Evolutionary conservation across 2,888 invertebrate genomes (phyloP).

Genomic region (Serrognathus titanus): DNA sequence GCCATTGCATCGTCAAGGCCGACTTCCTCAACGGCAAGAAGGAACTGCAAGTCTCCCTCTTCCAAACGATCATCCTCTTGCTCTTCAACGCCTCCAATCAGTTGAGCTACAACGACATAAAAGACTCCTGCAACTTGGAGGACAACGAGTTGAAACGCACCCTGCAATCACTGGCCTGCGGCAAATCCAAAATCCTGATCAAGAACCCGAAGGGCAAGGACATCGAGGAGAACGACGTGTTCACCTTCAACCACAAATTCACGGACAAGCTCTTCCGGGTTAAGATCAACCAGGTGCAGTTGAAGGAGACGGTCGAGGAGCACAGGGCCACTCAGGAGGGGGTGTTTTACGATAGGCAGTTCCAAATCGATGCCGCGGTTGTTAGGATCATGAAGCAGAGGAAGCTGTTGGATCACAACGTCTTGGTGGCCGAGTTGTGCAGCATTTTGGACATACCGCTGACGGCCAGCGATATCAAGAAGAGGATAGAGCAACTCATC

Average conservation of each 20-base stretch:
- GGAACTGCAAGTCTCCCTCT: constrained; percentile 93
- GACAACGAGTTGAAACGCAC: constrained; percentile 87
- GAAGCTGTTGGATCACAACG: constrained; percentile 88
- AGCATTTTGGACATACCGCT: constrained; percentile 97
- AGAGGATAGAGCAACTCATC: constrained; percentile 94
- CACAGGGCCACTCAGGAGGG: constrained; percentile 92
- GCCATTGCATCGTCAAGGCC: constrained; percentile 89
- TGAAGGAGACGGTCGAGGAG: constrained; percentile 79
- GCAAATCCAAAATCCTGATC: constrained; percentile 80
- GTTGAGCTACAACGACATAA: constrained; percentile 80
- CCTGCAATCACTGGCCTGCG: constrained; percentile 91
- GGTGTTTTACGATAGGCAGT: constrained; percentile 96
- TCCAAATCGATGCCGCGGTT: constrained; percentile 98
- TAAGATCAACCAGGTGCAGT: constrained; percentile 92
- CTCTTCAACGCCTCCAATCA: constrained; percentile 85
- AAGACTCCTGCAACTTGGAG: constrained; percentile 86
- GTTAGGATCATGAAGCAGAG: constrained; percentile 98
- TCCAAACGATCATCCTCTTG: constrained; percentile 89
- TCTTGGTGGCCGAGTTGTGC: constrained; percentile 91
- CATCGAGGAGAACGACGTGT: constrained; percentile 77
- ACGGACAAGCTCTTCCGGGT: constrained; percentile 94
- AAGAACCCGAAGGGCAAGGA: constrained; percentile 87
- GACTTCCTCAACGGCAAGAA: constrained; percentile 82
- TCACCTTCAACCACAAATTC: constrained; percentile 80
- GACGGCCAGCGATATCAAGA: constrained; percentile 96